Evolutionary conservation across 2,888 invertebrate species (phyloP), one percentile per base, ranked within the genome.

Genomic region (Caenorhabditis sp.): DNA sequence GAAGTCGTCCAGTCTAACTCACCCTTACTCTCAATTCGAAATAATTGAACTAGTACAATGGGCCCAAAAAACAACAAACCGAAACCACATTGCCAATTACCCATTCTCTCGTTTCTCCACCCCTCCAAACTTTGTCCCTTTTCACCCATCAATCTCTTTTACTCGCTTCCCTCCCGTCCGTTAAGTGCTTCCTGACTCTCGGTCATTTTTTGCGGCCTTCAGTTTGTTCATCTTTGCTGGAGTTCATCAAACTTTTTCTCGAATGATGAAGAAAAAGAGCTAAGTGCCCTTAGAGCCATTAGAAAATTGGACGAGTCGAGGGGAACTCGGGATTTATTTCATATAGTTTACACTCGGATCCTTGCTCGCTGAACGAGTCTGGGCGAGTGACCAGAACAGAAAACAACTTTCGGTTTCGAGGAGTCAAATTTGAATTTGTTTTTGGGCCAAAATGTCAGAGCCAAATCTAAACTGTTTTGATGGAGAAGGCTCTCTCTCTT

Each of bases 181-280:
- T 24, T 77, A 70, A 69, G 68, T 69, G 69, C 79, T 72, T 61
- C 66, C 64, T 80, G 58, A 64, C 59, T 76, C 49, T 76, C 58
- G 44, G 58, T 69, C 69, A 63, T 41, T 64, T 63, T 74, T 64
- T 64, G 70, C 31, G 51, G 35, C 16, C 16, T 22, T 64, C 44
- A 26, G 28, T 26, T 12, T 22, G 51, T 54, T 26, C 26, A 5
- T 47, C 4, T 5, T n/a, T 47, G n/a, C 47, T 47, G 47, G 26
- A 26, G 26, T 72, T 61, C 61, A 61, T 63, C 49, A 73, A 63
- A 49, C 44, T 44, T 31, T 58, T 47, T 61, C 49, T 61, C 61
- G 61, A 63, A 63, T 44, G n/a, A n/a, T n/a, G 28, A 44, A 61
- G 16, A 41, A 41, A 63, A 24, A 61, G 41, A 56, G 58, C 63